Base-by-base conservation (phyloP, 1,140 invertebrate genomes). In the Drosophila tani region DNA sequence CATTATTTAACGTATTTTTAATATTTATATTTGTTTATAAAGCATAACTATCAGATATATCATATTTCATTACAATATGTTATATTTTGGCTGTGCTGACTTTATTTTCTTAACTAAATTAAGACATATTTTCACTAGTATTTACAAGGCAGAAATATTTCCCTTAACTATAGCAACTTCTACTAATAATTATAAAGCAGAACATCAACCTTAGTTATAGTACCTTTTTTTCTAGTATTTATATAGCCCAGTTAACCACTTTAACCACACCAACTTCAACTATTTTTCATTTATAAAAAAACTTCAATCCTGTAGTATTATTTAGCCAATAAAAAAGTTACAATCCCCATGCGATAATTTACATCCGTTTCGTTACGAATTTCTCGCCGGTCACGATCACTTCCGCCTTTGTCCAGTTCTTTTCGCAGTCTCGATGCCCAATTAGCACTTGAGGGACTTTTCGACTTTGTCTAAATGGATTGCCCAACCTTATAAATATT, bases 401-500 rank as follows among this genome's bases (percentile, higher is more conserved):
- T 73, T 73, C 69, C 69, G 67, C 66, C 68, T 73, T 73, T 71
- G 65, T 71, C 19, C 35, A 40, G 32, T 57, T 71, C 65, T 73
- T 71, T 59, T 59, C 66, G 51, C 69, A 35, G 69, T 59, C 55
- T 73, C 69, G 55, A 14, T 0, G 50, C 40, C 50, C 70, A 73
- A 73, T 73, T 73, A 73, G 53, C 69, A 71, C 53, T 35, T 21
- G 64, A 56, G 53, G 53, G 59, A 14, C 14, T 24, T 8, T 2
- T 50, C 17, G 53, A 73, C 24, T 73, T 73, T 73, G 67, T 73
- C 69, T 73, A 76, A 21, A 67, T 50, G 62, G 62, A 57, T 57
- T 65, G 55, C 47, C 53, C 60, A 57, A 64, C 24, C 67, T 80
- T 47, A 88, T 88, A 83, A 87, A 87, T 87, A 87, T 87, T 87